Percentiles rank a stretch among this genome's conserved stretches.
phyloP scores from a whole-genome alignment of 2,113 vertebrate species.

The Calonectris borealis region DNA sequence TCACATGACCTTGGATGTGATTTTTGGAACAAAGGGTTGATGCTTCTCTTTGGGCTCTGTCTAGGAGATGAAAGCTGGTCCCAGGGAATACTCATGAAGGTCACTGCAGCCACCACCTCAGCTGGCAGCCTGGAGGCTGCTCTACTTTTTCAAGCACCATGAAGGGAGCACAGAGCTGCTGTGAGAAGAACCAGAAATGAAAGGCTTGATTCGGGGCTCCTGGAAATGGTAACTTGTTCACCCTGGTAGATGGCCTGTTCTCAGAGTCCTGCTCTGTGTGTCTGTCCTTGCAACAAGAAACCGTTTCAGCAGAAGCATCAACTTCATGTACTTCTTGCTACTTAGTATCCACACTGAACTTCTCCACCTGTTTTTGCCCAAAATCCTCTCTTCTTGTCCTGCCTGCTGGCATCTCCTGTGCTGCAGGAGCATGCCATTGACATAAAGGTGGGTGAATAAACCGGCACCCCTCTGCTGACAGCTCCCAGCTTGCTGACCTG shows the following conservation, averaged over 20 bases:
- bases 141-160: not conserved
- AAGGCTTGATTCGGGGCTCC: not conserved
- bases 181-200: not conserved
- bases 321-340: not conserved
- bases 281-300: not conserved
- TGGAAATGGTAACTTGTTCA: not conserved
- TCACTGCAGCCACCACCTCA: not conserved
- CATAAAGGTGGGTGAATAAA: not conserved
- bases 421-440: not conserved
- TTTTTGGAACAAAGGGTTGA: not conserved
- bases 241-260: not conserved
- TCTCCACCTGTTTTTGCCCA: not conserved
- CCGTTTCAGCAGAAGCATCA: not conserved
- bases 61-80: not conserved
- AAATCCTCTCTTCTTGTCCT: not conserved
- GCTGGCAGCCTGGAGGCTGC: not conserved
- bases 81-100: not conserved
- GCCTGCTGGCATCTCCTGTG: not conserved
- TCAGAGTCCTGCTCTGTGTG: not conserved
- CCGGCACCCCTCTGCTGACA: not conserved
- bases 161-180: not conserved
- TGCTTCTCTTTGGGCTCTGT: not conserved
- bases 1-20: not conserved
- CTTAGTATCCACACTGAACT: not conserved
- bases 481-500: not conserved